Conservation (phyloP, 2,888 invertebrate genomes). For the Calameuta pallipes region DNA sequence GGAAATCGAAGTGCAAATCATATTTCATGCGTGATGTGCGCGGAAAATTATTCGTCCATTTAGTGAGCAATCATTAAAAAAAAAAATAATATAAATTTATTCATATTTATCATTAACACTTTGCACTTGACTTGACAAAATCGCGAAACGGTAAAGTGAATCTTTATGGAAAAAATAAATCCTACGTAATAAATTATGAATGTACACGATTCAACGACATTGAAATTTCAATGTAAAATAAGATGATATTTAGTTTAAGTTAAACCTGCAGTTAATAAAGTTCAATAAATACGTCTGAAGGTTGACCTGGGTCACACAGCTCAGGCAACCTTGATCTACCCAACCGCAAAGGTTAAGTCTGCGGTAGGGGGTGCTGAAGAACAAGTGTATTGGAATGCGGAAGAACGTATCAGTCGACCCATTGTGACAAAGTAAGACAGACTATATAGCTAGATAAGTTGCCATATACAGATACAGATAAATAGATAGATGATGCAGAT, state of each 20-base stretch:
- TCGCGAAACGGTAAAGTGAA: background rate
- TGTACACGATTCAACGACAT: background rate
- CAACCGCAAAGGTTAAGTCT: background rate
- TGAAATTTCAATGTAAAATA: background rate
- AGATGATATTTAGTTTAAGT: background rate
- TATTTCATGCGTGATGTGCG: background rate
- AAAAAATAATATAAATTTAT: background rate
- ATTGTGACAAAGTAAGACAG: background rate
- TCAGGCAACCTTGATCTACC: background rate
- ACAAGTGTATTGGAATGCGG: background rate
- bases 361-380: background rate
- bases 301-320: background rate
- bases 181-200: background rate
- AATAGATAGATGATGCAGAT: background rate
- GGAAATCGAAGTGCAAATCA: background rate
- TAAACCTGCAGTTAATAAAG: background rate
- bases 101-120: background rate
- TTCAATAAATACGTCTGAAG: background rate
- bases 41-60: background rate
- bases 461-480: no score
- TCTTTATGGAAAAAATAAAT: background rate
- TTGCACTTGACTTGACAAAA: background rate
- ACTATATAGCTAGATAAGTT: background rate
- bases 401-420: background rate
- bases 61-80: background rate